Conservation (phyloP, 2,888 invertebrate species). For the Melieria picta region DNA sequence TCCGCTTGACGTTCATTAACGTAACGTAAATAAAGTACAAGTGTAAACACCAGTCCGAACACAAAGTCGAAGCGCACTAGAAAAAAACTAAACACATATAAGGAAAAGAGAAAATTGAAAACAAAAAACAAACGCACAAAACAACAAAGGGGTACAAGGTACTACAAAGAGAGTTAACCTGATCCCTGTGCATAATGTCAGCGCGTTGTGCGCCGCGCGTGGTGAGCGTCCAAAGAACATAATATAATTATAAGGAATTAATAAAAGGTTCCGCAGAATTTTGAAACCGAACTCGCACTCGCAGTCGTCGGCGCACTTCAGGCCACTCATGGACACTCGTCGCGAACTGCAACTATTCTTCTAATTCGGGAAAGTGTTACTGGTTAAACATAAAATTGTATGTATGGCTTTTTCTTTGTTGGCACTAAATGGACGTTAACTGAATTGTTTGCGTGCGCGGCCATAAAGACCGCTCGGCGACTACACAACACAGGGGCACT, state of each 20-base stretch:
- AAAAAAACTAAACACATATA: background rate
- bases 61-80: background rate
- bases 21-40: background rate
- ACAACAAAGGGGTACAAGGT: background rate
- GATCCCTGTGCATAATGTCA: slow-evolving; percentile 6
- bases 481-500: background rate
- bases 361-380: too few relatives aligned
- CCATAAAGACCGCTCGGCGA: too few relatives aligned
- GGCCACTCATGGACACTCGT: too few relatives aligned
- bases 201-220: background rate
- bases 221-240: slow-evolving; percentile 2
- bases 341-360: too few relatives aligned
- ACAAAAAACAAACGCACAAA: background rate
- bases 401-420: too few relatives aligned
- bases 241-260: slow-evolving; percentile 27
- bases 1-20: background rate
- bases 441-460: too few relatives aligned
- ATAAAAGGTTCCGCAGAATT: slow-evolving; percentile 25
- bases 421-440: too few relatives aligned
- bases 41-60: background rate
- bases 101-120: slow-evolving; percentile 8
- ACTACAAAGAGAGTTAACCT: background rate
- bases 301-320: background rate
- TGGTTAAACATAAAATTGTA: background rate
- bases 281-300: slow-evolving; percentile 3